Percentiles rank a stretch among this genome's conserved stretches.
These are phyloP conservation scores for Danionella cerebrum DNA, from an alignment of 2,113 vertebrate genomes.

Conservation along the genomic window DNA sequence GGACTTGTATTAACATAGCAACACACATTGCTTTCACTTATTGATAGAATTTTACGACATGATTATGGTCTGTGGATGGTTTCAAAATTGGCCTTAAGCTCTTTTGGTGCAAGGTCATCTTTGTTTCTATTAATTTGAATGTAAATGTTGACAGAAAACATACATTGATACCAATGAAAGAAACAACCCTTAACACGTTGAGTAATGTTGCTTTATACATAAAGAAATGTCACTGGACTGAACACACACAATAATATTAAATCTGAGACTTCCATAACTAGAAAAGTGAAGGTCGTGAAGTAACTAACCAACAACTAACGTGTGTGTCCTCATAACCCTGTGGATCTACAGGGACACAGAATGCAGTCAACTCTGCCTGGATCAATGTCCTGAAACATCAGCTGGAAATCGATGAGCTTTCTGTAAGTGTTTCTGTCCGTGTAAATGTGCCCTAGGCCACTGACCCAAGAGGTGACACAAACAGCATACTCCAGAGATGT, in stretches of 20 bases:
- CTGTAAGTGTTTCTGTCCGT: conserved; percentile 3
- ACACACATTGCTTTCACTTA: no score
- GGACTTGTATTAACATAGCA: no score
- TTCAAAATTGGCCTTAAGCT: no score
- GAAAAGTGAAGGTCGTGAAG: neutral
- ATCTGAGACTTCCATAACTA: neutral
- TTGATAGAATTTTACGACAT: no score
- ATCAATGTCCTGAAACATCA: conserved; percentile 40
- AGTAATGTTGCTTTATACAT: neutral
- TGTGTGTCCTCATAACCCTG: conserved; percentile 10
- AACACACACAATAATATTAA: neutral
- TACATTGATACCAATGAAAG: neutral
- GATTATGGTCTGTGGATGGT: no score
- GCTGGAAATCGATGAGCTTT: conserved; percentile 37
- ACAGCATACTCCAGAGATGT: conserved; percentile 11
- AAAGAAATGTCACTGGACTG: neutral
- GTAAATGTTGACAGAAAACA: neutral
- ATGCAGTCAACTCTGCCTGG: conserved; percentile 7
- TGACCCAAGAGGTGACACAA: conserved; percentile 9
- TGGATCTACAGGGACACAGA: conserved; percentile 1
- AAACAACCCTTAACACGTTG: neutral
- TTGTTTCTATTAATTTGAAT: neutral
- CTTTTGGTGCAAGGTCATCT: no score
- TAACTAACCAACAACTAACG: neutral
- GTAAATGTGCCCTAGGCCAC: conserved; percentile 3